These are phyloP conservation scores for Probaryconus sp. DNA, from an alignment of 1,140 invertebrate genomes.

Conservation along the genomic window DNA sequence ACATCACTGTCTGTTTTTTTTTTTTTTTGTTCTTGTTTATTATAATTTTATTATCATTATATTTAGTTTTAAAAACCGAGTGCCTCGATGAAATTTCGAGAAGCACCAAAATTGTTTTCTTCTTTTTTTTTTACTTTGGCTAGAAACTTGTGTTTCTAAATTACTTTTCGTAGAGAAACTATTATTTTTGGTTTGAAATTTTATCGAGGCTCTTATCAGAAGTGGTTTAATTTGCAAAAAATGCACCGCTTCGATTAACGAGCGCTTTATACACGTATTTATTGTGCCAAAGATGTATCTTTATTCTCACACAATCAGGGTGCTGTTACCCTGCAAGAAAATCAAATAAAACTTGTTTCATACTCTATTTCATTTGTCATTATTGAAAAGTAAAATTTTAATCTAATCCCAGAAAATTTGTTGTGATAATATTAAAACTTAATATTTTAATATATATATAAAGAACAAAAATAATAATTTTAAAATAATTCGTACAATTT, in stretches of 20 bases:
- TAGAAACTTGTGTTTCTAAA: too few species aligned
- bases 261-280: constrained; percentile 67
- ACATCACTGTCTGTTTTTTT: constrained; percentile 11
- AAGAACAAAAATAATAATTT: too few species aligned
- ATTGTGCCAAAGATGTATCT: constrained; percentile 76
- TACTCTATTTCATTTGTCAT: constrained; percentile 10
- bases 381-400: too few species aligned
- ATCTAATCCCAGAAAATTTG: too few species aligned
- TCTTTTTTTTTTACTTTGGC: too few species aligned
- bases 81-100: constrained; percentile 25
- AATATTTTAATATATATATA: too few species aligned
- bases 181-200: constrained; percentile 8
- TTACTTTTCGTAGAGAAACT: background rate
- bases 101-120: background rate
- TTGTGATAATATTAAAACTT: too few species aligned
- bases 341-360: constrained; percentile 51
- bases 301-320: constrained; percentile 61
- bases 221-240: constrained; percentile 14
- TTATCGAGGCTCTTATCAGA: constrained; percentile 12
- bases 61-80: constrained; percentile 1
- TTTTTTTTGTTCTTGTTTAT: constrained; percentile 6
- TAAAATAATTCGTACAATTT: too few species aligned
- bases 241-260: constrained; percentile 27
- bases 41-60: constrained; percentile 2
- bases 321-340: constrained; percentile 27